These are phyloP conservation scores for Marmota flaviventris DNA, from an alignment of 2,113 vertebrate species.

Conservation along the genomic window DNA sequence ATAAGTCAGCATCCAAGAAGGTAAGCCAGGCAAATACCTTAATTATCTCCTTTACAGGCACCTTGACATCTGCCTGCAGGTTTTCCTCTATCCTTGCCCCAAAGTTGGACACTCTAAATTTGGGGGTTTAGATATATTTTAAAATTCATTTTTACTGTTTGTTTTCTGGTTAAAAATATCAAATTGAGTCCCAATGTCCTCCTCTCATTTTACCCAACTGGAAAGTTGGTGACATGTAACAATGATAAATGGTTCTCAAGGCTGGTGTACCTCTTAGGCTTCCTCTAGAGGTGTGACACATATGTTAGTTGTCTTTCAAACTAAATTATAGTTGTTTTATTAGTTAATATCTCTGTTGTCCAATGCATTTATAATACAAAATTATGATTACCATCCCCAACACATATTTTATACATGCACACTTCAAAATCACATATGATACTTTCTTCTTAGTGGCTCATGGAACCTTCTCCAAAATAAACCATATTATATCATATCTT, in stretches of 20 bases:
- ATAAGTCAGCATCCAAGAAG: background rate
- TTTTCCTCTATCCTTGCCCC: background rate
- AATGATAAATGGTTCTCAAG: too few species aligned
- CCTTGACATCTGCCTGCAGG: background rate
- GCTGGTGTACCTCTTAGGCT: background rate
- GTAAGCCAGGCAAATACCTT: background rate
- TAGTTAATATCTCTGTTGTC: background rate
- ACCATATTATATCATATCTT: too few species aligned
- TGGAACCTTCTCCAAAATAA: too few species aligned
- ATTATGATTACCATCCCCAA: background rate
- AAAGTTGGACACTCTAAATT: background rate
- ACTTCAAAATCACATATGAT: background rate
- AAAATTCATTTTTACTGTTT: background rate
- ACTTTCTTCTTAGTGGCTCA: too few species aligned
- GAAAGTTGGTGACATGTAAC: accelerated
- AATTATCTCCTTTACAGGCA: background rate
- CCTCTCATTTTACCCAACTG: background rate
- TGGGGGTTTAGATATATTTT: background rate
- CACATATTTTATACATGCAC: background rate
- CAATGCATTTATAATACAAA: background rate
- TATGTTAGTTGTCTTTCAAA: background rate
- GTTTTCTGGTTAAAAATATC: background rate
- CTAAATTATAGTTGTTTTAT: background rate
- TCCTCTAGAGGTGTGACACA: background rate
- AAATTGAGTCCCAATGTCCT: background rate